A percentile compares a stretch with the other conserved stretches of the same genome.
phyloP scores from a whole-genome alignment of 2,797 vertebrate genomes.

The Agapornis canus region DNA sequence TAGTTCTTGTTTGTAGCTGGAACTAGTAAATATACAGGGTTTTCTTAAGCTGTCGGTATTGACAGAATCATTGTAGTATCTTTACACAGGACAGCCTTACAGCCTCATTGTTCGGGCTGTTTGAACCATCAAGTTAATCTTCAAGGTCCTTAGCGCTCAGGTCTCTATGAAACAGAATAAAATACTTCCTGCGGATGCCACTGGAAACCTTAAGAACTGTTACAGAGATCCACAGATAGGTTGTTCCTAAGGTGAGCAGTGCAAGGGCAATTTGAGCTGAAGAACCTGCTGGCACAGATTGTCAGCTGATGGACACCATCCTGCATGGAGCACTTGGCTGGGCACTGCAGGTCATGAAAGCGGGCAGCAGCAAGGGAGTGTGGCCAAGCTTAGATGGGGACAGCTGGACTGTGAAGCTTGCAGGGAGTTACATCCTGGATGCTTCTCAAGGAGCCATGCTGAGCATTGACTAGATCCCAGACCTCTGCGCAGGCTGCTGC shows the following conservation, averaged over 20 bases:
- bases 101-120: not conserved
- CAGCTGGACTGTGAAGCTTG: not conserved
- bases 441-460: not conserved
- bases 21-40: not conserved
- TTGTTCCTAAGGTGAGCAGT: not conserved
- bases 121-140: slow-evolving; percentile 21
- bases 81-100: slow-evolving; percentile 3
- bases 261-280: not conserved
- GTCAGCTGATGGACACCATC: accelerated
- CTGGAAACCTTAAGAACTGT: not conserved
- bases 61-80: slow-evolving; percentile 9
- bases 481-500: not conserved
- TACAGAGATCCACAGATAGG: not conserved
- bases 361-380: not conserved
- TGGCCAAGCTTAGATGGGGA: not conserved
- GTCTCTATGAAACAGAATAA: not conserved
- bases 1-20: slow-evolving; percentile 6
- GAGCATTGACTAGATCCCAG: not conserved
- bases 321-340: not conserved
- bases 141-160: slow-evolving; percentile 12
- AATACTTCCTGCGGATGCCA: not conserved
- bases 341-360: not conserved
- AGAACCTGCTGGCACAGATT: not conserved
- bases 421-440: not conserved
- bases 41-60: slow-evolving; percentile 23